Conservation (phyloP, 2,113 vertebrate genomes). For the Saccopteryx leptura region DNA sequence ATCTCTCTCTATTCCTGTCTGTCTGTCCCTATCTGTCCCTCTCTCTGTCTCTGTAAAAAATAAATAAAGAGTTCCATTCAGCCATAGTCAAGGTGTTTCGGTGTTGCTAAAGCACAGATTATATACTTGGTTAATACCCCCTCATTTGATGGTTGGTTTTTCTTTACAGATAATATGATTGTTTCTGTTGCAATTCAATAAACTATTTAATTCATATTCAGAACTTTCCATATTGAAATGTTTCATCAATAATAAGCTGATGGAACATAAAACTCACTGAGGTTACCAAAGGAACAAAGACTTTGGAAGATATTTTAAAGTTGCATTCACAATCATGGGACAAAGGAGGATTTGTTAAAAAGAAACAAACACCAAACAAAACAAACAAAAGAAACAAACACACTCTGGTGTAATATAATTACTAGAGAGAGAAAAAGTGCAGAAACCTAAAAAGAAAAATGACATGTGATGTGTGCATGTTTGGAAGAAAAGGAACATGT, state of each 20-base stretch:
- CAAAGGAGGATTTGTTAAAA: conserved; percentile 19
- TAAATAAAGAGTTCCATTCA: no score
- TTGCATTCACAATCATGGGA: background rate
- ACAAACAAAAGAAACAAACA: background rate
- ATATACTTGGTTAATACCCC: background rate
- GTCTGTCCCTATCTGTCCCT: no score
- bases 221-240: conserved; percentile 6
- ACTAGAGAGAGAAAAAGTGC: background rate
- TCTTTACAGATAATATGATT: background rate
- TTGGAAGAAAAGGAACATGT: background rate
- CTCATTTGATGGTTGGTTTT: background rate
- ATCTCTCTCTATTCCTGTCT: no score
- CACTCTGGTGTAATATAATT: background rate
- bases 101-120: background rate
- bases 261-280: conserved; percentile 21
- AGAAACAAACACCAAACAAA: conserved; percentile 38
- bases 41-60: no score
- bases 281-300: conserved; percentile 25
- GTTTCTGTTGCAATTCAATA: conserved; percentile 43
- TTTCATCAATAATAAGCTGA: conserved; percentile 29
- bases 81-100: background rate
- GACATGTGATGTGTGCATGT: background rate
- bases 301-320: conserved; percentile 28
- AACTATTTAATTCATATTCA: conserved; percentile 20
- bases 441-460: conserved; percentile 16